Conservation (phyloP, 1,140 invertebrate genomes). For the Bombus fervidus region DNA sequence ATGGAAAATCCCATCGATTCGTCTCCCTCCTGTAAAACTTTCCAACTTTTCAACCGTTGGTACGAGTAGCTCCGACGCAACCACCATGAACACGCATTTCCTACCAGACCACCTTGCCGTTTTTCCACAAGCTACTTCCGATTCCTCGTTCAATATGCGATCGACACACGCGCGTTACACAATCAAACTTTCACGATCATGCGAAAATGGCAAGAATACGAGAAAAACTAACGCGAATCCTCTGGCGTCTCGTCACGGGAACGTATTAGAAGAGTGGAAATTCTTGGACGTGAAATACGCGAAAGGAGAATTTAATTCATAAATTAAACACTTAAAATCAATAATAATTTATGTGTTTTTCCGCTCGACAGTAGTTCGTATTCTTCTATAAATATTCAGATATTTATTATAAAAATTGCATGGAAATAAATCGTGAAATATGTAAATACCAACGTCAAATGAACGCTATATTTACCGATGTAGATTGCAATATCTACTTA, state of each 20-base stretch:
- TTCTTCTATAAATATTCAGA: neutral
- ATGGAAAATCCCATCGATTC: too few species aligned
- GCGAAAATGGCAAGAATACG: neutral
- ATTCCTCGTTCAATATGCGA: slow-evolving; percentile 15
- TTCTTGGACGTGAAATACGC: neutral
- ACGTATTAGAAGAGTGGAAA: neutral
- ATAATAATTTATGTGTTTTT: too few species aligned
- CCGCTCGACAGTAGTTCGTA: too few species aligned
- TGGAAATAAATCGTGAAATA: neutral
- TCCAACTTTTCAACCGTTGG: too few species aligned
- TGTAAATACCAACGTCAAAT: neutral
- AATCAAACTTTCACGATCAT: slow-evolving; percentile 46
- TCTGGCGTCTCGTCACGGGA: too few species aligned
- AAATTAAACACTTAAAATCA: too few species aligned
- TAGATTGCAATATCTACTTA: neutral
- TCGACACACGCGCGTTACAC: neutral
- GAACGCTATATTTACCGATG: neutral
- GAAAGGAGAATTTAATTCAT: too few species aligned
- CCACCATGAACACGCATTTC: too few species aligned
- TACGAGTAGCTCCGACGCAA: too few species aligned
- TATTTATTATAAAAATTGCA: neutral
- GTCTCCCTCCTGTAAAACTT: too few species aligned
- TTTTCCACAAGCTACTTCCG: neutral
- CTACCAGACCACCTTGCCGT: neutral
- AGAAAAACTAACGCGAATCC: neutral